These are phyloP conservation scores for Drosophila imparisetae DNA, from an alignment of 2,888 invertebrate genomes.

Conservation along the genomic window DNA sequence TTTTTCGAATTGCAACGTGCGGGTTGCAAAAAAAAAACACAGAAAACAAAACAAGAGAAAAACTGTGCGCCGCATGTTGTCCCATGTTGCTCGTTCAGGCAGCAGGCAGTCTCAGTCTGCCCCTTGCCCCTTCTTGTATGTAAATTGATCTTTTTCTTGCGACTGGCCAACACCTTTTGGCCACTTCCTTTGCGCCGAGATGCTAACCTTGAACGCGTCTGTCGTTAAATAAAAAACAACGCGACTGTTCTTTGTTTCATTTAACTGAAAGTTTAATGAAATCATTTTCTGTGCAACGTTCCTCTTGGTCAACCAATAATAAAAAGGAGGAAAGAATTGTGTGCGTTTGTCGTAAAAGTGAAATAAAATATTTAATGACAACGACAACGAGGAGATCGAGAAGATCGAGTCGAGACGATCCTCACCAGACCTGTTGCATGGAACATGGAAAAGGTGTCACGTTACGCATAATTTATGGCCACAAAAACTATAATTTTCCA, in stretches of 20 bases:
- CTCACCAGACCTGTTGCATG: conserved; percentile 20
- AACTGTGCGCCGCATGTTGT: conserved; percentile 67
- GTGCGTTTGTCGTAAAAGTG: conserved; percentile 41
- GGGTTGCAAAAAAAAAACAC: conserved; percentile 53
- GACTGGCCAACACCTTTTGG: conserved; percentile 65
- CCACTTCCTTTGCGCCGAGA: conserved; percentile 55
- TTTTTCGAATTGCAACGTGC: conserved; percentile 76
- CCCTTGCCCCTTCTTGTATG: conserved; percentile 45
- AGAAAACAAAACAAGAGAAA: conserved; percentile 18
- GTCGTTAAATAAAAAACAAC: conserved; percentile 31
- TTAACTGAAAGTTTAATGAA: conserved; percentile 77
- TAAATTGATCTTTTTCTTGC: conserved; percentile 75
- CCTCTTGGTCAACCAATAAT: conserved; percentile 26
- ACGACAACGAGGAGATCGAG: conserved; percentile 36
- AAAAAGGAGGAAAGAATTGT: conserved; percentile 16
- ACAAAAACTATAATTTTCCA: conserved; percentile 69
- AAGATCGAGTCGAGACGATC: conserved; percentile 39
- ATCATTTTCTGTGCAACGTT: conserved; percentile 62
- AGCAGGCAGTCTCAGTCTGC: conserved; percentile 41
- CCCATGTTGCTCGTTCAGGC: conserved; percentile 47
- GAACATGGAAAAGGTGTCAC: conserved; percentile 83
- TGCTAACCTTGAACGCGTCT: conserved; percentile 72
- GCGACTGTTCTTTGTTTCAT: conserved; percentile 35
- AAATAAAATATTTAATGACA: conserved; percentile 73
- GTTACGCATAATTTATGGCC: conserved; percentile 83